Percentiles rank a stretch among this genome's conserved stretches.
phyloP scores from a whole-genome alignment of 2,113 vertebrate genomes.

The Podarcis muralis region DNA sequence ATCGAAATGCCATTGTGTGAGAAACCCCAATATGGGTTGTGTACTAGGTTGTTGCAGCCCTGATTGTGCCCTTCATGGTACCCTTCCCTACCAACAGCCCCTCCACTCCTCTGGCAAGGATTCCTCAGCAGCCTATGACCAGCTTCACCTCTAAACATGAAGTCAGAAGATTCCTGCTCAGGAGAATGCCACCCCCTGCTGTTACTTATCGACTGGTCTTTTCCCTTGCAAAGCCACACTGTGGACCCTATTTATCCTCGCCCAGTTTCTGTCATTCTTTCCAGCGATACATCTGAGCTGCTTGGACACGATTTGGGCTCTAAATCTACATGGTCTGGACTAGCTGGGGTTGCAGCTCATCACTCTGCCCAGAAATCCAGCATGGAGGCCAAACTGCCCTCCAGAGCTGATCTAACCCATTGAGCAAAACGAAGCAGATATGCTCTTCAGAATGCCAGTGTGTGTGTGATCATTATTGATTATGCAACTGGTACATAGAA shows the following conservation, averaged over 20 bases:
- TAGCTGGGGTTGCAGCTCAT: neutral
- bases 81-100: rapidly evolving
- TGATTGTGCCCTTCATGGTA: neutral
- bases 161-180: neutral
- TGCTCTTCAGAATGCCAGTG: neutral
- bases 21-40: neutral
- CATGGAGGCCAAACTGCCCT: neutral
- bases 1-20: neutral
- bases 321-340: neutral
- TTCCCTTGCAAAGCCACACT: neutral
- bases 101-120: conserved; percentile 3
- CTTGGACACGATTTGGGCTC: neutral
- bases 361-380: neutral
- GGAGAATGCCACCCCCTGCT: neutral
- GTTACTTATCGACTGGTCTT: neutral
- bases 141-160: neutral
- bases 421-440: neutral
- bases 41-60: rapidly evolving
- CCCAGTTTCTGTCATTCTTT: neutral
- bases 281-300: neutral
- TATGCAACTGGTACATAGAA: too few relatives aligned
- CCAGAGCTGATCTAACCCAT: neutral
- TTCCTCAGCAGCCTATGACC: neutral
- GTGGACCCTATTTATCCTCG: neutral
- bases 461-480: neutral